Evolutionary conservation across 2,113 vertebrate genomes (phyloP).

Genomic region (Probosciger aterrimus): DNA sequence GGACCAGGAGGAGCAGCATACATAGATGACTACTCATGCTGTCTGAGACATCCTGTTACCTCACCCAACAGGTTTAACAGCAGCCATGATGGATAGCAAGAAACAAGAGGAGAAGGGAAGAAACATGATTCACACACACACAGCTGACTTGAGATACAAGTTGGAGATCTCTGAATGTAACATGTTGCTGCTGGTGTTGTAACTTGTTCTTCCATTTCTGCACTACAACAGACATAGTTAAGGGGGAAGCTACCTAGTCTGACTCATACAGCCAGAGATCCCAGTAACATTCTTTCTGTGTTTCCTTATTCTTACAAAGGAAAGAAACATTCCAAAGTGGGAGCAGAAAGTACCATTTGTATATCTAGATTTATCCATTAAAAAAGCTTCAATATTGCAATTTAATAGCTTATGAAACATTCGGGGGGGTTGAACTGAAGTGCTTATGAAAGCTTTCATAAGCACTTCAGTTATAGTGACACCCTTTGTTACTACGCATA

Average conservation of each 20-base stretch:
- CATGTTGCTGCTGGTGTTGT: neutral
- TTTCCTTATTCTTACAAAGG: neutral
- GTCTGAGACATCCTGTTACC: rapidly evolving
- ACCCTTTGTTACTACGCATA: neutral
- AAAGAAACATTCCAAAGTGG: neutral
- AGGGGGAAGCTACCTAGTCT: neutral
- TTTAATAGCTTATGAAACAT: neutral
- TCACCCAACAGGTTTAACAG: neutral
- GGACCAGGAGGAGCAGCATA: neutral
- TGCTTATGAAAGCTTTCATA: neutral
- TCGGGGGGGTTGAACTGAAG: neutral
- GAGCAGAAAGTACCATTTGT: neutral
- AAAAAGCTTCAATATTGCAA: neutral
- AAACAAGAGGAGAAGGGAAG: neutral
- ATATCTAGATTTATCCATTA: neutral
- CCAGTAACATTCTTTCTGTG: neutral
- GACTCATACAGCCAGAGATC: neutral
- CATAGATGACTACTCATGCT: neutral
- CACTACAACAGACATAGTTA: neutral
- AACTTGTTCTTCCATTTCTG: neutral
- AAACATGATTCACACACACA: neutral
- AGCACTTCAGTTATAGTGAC: neutral
- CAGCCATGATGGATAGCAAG: neutral
- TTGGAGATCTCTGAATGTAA: neutral
- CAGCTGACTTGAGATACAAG: neutral